Base-by-base conservation (phyloP, 2,113 vertebrate species). In the Sylvicapra grimmia region DNA sequence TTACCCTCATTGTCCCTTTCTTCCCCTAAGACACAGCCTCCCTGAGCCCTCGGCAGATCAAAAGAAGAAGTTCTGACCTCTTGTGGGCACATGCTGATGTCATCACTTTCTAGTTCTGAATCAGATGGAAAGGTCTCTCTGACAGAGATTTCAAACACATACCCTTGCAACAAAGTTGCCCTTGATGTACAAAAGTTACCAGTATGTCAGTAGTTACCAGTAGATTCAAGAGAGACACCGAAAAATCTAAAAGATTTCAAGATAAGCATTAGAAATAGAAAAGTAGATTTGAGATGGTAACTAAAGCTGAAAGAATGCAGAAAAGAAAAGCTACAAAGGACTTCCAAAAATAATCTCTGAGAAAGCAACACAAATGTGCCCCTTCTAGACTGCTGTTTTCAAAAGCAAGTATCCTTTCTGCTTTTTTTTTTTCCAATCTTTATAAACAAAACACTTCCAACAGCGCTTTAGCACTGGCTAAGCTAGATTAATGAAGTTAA, bases 91-190 rank as follows among this genome's bases (percentile, higher is more conserved):
- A 86, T 4, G 47, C 56, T 97, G 80, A 97, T 59, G 72, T 88
- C 90, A 95, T 86, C 75, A 84, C 61, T 92, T 93, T 93, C 95
- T 59, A 94, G 92, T 96, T 90, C n/a, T 96, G 92, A 97, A 87
- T 93, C 87, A 86, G 40, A 90, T 36, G 61, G 53, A 93, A 93
- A 94, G 44, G 80, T 33, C 77, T 33, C 77, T 79, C 92, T 93
- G 92, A 96, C 92, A 93, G 49, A 96, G 79, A 96, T 44, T 84
- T 90, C 80, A 88, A 97, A 92, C 33, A 92, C n/a, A 85, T 10
- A 75, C 8, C 84, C 58, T 88, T 89, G 80, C 49, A 88, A 16
- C n/a, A 75, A 77, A 40, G 82, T 54, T 94, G 89, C 75, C 80
- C 40, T 90, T 51, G 49, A 61, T 83, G 53, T 75, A 91, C 36